These are phyloP conservation scores for Sipha flava DNA, from an alignment of 1,140 invertebrate genomes.

Conservation along the genomic window DNA sequence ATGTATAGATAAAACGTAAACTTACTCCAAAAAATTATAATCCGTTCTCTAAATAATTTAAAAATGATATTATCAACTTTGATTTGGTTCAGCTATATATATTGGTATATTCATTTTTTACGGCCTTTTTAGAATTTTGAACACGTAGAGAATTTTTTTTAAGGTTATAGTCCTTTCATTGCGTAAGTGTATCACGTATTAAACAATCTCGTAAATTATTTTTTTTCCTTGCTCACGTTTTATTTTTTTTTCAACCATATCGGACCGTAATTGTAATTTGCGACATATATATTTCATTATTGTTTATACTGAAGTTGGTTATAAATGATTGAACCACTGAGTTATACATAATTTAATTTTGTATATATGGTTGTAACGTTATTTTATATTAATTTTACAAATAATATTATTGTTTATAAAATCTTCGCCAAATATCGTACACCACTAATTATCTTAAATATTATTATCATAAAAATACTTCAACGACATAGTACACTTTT, in stretches of 20 bases:
- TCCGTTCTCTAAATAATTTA: background rate
- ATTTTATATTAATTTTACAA: no score
- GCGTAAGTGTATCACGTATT: background rate
- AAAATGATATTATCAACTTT: background rate
- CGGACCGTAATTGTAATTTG: no score
- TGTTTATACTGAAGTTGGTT: no score
- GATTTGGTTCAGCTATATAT: background rate
- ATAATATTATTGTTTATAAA: no score
- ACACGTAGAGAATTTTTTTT: background rate
- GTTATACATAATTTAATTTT: no score
- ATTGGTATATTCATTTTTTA: background rate
- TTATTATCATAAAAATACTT: no score
- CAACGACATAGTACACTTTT: no score
- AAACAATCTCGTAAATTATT: background rate
- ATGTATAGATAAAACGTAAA: background rate
- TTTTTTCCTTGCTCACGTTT: background rate
- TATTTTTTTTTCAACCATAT: background rate
- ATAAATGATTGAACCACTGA: no score
- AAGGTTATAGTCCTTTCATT: background rate
- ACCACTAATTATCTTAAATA: no score
- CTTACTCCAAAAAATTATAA: background rate
- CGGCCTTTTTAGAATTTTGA: background rate
- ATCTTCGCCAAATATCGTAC: no score
- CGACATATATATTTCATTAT: no score
- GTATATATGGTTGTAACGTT: no score